phyloP scores from a whole-genome alignment of 2,888 invertebrate genomes.

The Nezara viridula region DNA sequence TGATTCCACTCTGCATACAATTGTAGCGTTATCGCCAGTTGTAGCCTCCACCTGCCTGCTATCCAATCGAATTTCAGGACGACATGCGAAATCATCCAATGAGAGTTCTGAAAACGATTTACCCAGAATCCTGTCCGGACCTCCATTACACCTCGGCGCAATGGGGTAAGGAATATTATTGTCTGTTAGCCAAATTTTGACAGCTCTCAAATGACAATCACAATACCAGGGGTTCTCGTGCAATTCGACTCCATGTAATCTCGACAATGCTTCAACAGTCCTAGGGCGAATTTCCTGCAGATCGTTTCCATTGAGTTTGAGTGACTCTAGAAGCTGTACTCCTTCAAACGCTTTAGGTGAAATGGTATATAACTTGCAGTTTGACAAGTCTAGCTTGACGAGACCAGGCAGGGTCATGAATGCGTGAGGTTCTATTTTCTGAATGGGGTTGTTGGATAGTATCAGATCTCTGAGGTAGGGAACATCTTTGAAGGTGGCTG shows the following conservation, averaged over 20 bases:
- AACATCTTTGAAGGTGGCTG: constrained; percentile 82
- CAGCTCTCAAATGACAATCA: constrained; percentile 84
- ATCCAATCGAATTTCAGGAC: constrained; percentile 82
- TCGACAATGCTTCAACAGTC: constrained; percentile 79
- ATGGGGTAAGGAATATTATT: constrained; percentile 84
- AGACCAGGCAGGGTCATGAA: constrained; percentile 82
- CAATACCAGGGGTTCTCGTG: constrained; percentile 92
- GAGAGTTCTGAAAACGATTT: constrained; percentile 79
- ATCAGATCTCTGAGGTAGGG: constrained; percentile 87
- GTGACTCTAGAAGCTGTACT: constrained; percentile 80
- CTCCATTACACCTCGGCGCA: constrained; percentile 83
- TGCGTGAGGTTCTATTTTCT: constrained; percentile 82
- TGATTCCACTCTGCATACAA: constrained; percentile 85
- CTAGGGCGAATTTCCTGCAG: constrained; percentile 82
- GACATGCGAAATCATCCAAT: constrained; percentile 82
- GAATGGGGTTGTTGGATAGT: constrained; percentile 85
- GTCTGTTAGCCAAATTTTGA: constrained; percentile 83
- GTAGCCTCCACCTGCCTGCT: constrained; percentile 83
- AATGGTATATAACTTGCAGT: constrained; percentile 84
- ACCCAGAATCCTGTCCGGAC: constrained; percentile 78
- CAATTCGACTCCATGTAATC: constrained; percentile 85
- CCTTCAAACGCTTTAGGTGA: constrained; percentile 84
- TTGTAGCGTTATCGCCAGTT: constrained; percentile 87
- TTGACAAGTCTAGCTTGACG: constrained; percentile 86
- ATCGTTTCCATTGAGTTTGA: constrained; percentile 87